phyloP scores from a whole-genome alignment of 37 sponge, comb jelly and placozoan genomes.

The Diacarnus erythraeanus region DNA sequence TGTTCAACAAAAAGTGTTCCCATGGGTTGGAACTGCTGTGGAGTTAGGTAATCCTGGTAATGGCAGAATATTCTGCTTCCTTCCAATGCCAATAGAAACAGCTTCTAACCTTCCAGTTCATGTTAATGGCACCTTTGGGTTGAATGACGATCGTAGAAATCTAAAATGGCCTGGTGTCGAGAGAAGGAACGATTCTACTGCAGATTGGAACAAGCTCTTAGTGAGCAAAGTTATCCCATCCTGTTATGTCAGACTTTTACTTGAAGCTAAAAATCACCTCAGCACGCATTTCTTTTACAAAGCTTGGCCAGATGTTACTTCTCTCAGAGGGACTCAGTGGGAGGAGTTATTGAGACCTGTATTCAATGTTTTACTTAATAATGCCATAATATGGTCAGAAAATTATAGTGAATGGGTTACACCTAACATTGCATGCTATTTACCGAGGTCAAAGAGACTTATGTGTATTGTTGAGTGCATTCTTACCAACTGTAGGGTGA shows the following conservation, averaged over 20 bases:
- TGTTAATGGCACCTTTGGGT: conserved; percentile 70
- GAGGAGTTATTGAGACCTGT: conserved; percentile 1
- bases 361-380: not conserved
- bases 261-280: conserved; percentile 4
- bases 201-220: conserved; percentile 58
- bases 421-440: not conserved
- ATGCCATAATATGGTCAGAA: not conserved
- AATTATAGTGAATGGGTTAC: not conserved
- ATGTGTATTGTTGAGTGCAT: not conserved
- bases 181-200: conserved; percentile 29
- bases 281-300: conserved; percentile 1
- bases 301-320: conserved; percentile 15
- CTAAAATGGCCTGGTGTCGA: conserved; percentile 47
- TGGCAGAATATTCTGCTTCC: conserved; percentile 67
- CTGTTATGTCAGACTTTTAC: conserved; percentile 32
- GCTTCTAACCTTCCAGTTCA: conserved; percentile 55
- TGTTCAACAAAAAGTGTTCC: conserved; percentile 9
- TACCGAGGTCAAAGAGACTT: not conserved
- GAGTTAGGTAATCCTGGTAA: not conserved
- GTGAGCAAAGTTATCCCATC: conserved; percentile 30
- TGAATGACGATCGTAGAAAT: conserved; percentile 45
- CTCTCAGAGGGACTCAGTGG: conserved; percentile 2
- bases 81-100: conserved; percentile 52
- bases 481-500: conserved; percentile 15
- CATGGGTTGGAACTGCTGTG: conserved; percentile 39